Conservation (phyloP, 2,797 vertebrate genomes). For the Chaetodon trifasciatus region DNA sequence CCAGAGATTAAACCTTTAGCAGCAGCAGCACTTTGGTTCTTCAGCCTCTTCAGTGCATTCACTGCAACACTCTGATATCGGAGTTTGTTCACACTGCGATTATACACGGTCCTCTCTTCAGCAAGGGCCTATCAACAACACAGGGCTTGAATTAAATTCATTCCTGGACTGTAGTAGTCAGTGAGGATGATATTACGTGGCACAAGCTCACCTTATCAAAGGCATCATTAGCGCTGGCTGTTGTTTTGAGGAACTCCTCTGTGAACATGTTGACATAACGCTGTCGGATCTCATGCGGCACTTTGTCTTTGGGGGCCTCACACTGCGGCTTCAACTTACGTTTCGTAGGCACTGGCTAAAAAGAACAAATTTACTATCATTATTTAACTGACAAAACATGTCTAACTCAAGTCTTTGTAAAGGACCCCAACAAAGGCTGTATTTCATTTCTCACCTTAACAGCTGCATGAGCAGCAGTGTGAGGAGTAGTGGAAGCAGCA, state of each 20-base stretch:
- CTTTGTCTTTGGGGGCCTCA: constrained; percentile 79
- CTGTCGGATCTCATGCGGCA: constrained; percentile 87
- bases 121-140: constrained; percentile 80
- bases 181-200: background rate
- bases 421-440: background rate
- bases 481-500: constrained; percentile 26
- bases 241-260: constrained; percentile 86
- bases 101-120: constrained; percentile 88
- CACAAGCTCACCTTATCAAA: constrained; percentile 86
- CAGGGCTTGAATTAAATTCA: background rate
- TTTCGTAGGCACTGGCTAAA: constrained; percentile 69
- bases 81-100: constrained; percentile 87
- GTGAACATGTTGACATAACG: constrained; percentile 86
- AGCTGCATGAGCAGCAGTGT: constrained; percentile 38
- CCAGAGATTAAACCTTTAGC: constrained; percentile 72
- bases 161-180: background rate
- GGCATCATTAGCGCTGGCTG: constrained; percentile 84
- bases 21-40: constrained; percentile 78
- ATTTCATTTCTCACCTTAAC: constrained; percentile 74
- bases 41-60: constrained; percentile 88
- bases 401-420: background rate
- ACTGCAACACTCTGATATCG: constrained; percentile 89
- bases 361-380: background rate
- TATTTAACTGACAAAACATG: background rate
- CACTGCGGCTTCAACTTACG: constrained; percentile 73